These are phyloP conservation scores for Tenualosa thibaudeaui DNA, from an alignment of 2,797 vertebrate genomes.

Conservation along the genomic window DNA sequence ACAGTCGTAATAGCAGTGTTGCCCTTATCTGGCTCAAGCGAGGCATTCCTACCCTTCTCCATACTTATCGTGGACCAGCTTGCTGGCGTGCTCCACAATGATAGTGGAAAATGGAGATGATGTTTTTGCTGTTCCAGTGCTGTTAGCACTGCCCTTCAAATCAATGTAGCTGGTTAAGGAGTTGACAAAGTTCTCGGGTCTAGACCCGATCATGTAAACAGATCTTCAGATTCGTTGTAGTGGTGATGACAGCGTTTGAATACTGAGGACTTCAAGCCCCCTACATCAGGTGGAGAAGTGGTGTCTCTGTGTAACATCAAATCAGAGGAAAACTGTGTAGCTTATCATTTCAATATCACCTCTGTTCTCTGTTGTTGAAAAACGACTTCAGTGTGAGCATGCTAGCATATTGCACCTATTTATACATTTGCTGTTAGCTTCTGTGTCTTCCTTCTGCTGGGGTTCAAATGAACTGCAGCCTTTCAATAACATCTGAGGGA, in stretches of 20 bases:
- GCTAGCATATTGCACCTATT: not conserved
- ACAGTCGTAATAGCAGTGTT: constrained; percentile 62
- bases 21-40: constrained; percentile 68
- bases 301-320: not conserved
- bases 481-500: not conserved
- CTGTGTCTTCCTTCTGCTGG: not conserved
- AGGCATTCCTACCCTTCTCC: constrained; percentile 69
- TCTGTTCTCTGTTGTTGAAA: not conserved
- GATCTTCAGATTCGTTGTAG: not conserved
- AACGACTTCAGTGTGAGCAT: not conserved
- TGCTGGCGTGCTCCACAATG: constrained; percentile 67
- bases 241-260: not conserved
- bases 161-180: constrained; percentile 58
- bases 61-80: constrained; percentile 67
- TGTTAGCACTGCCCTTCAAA: constrained; percentile 63
- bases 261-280: not conserved
- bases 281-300: not conserved
- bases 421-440: not conserved
- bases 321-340: not conserved
- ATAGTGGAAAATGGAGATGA: constrained; percentile 56
- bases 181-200: not conserved
- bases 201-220: not conserved
- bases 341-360: not conserved
- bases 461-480: not conserved
- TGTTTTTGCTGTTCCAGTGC: constrained; percentile 31